These are phyloP conservation scores for Drosophila novamexicana DNA, from an alignment of 1,140 invertebrate species.

Conservation along the genomic window DNA sequence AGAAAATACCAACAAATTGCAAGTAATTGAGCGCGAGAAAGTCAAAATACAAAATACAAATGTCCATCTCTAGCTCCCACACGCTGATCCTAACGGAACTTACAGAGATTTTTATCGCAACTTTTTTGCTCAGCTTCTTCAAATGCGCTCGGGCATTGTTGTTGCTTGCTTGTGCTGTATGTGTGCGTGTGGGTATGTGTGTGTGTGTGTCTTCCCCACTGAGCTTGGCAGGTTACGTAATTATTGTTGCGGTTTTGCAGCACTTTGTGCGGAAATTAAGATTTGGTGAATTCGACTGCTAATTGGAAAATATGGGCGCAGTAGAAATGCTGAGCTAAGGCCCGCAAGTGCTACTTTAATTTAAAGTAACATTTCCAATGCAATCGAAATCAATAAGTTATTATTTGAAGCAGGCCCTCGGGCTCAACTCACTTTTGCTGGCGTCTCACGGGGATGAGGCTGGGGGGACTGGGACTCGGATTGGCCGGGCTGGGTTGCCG, in stretches of 20 bases:
- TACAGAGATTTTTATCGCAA: conserved; percentile 19
- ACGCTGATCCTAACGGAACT: conserved; percentile 27
- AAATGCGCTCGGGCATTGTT: conserved; percentile 6
- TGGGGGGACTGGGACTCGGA: conserved; percentile 5
- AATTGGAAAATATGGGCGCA: conserved; percentile 40
- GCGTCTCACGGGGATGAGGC: conserved; percentile 4
- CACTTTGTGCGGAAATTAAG: conserved; percentile 18
- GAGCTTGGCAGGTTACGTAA: conserved; percentile 16
- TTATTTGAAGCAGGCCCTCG: conserved; percentile 32
- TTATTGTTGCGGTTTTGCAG: conserved; percentile 39
- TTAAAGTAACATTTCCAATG: conserved; percentile 39
- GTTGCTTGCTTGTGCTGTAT: not conserved
- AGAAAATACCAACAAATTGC: not conserved
- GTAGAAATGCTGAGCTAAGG: conserved; percentile 22
- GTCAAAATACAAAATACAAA: not conserved
- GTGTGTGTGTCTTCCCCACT: conserved; percentile 3
- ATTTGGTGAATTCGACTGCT: conserved; percentile 29
- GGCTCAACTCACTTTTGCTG: conserved; percentile 16
- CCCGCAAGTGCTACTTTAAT: conserved; percentile 31
- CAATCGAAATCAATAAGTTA: conserved; percentile 54
- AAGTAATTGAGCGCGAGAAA: not conserved
- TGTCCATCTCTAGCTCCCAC: not conserved
- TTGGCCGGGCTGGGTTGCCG: conserved; percentile 19
- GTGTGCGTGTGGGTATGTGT: not conserved
- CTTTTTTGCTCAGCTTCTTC: conserved; percentile 21